Evolutionary conservation across 2,113 vertebrate species (phyloP).

Genomic region (Salminus brasiliensis): DNA sequence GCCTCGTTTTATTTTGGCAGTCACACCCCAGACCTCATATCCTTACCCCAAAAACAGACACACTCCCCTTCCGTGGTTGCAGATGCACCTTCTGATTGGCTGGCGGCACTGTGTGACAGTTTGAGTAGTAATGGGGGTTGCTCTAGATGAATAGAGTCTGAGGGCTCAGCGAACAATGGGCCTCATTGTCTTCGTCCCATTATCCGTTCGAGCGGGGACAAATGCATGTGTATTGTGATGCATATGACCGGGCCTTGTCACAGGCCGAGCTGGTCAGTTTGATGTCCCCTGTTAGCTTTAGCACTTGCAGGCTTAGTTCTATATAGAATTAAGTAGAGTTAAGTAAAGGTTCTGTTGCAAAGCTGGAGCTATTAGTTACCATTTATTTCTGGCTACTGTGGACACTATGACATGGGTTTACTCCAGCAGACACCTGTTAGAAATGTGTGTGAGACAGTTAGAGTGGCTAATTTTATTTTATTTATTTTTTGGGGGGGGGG

Average conservation of each 20-base stretch:
- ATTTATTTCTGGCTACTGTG: not conserved
- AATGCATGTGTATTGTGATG: conserved; percentile 70
- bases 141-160: conserved; percentile 66
- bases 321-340: not conserved
- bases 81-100: conserved; percentile 56
- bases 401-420: not conserved
- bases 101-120: conserved; percentile 46
- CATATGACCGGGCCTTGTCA: conserved; percentile 63
- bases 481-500: too few relatives aligned
- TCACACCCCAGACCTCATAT: conserved; percentile 58
- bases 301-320: not conserved
- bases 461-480: too few relatives aligned
- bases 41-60: conserved; percentile 52
- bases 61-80: conserved; percentile 36
- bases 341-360: not conserved
- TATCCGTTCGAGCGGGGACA: conserved; percentile 59
- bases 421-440: not conserved
- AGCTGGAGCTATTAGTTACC: not conserved
- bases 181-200: conserved; percentile 66
- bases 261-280: conserved; percentile 56
- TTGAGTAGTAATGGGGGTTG: conserved; percentile 54
- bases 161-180: conserved; percentile 70
- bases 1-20: conserved; percentile 24
- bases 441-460: too few relatives aligned
- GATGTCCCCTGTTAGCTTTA: conserved; percentile 42